Percentiles rank a stretch among this genome's conserved stretches.
Evolutionary conservation across 2,797 vertebrate species (phyloP).

Genomic region (Percopsis omiscomaycus): DNA sequence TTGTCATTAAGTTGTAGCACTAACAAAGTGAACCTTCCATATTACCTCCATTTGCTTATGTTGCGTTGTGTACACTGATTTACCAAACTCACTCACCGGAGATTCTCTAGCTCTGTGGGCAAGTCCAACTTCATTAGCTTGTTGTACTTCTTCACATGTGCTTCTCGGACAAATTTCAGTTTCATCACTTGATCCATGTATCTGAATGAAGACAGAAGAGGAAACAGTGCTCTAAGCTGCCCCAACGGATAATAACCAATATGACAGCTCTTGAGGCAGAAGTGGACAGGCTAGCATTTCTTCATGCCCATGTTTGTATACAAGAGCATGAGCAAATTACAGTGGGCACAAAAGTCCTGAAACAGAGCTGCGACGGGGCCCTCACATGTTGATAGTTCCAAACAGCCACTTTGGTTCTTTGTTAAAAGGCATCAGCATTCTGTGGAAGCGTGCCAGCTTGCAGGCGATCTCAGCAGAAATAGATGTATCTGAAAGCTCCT

Average conservation of each 20-base stretch:
- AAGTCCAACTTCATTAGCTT: constrained; percentile 82
- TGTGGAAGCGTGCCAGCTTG: constrained; percentile 88
- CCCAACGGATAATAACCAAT: too few species aligned
- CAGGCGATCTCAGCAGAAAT: constrained; percentile 85
- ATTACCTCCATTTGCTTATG: too few species aligned
- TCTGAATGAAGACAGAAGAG: constrained; percentile 61
- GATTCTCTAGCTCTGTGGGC: constrained; percentile 83
- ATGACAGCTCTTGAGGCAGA: too few species aligned
- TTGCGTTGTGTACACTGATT: too few species aligned
- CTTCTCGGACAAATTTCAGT: constrained; percentile 78
- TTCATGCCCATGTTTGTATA: too few species aligned
- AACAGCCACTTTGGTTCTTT: constrained; percentile 95
- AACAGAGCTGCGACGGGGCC: background rate
- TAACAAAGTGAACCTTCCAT: too few species aligned
- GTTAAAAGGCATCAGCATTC: constrained; percentile 95
- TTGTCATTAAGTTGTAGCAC: too few species aligned
- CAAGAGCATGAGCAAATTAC: too few species aligned
- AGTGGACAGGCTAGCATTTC: background rate
- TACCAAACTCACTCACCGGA: constrained; percentile 76
- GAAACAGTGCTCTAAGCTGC: background rate
- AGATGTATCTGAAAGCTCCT: constrained; percentile 79
- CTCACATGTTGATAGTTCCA: constrained; percentile 86
- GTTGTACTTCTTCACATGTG: constrained; percentile 81
- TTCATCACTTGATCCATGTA: constrained; percentile 89
- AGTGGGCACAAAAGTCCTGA: background rate